These are phyloP conservation scores for Latrodectus geometricus DNA, from an alignment of 1,140 invertebrate species.

Conservation along the genomic window DNA sequence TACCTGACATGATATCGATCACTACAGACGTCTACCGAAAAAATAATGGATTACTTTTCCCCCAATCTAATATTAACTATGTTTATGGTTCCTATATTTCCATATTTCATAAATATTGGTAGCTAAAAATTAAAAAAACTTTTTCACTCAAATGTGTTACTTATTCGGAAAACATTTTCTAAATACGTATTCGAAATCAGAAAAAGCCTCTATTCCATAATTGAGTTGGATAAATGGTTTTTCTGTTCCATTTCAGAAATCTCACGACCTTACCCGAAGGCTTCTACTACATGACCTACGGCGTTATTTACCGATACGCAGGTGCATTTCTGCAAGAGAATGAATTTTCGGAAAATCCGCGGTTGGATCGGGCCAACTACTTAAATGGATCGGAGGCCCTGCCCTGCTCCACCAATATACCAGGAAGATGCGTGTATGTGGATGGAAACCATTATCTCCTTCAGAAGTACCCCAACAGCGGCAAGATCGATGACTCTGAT, in stretches of 20 bases:
- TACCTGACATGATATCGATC: too few species aligned
- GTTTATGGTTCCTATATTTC: too few species aligned
- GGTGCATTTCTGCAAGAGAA: slow-evolving; percentile 74
- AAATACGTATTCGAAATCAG: too few species aligned
- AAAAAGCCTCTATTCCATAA: too few species aligned
- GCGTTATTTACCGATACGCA: slow-evolving; percentile 81
- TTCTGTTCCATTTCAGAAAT: slow-evolving; percentile 64
- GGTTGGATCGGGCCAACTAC: slow-evolving; percentile 64
- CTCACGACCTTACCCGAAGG: slow-evolving; percentile 78
- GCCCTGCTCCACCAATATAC: slow-evolving; percentile 64
- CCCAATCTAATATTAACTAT: too few species aligned
- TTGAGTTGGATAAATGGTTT: neutral
- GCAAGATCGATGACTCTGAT: slow-evolving; percentile 65
- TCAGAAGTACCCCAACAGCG: slow-evolving; percentile 75
- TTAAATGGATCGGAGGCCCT: slow-evolving; percentile 63
- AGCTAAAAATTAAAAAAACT: too few species aligned
- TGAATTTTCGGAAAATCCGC: slow-evolving; percentile 72
- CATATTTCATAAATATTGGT: too few species aligned
- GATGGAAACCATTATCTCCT: slow-evolving; percentile 80
- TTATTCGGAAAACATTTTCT: too few species aligned
- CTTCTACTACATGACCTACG: slow-evolving; percentile 83
- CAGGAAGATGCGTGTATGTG: slow-evolving; percentile 76
- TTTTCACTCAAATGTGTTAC: too few species aligned
- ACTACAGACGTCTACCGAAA: too few species aligned
- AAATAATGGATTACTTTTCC: too few species aligned